These are phyloP conservation scores for Amblyopsis rosae DNA, from an alignment of 2,113 vertebrate genomes.

Conservation along the genomic window DNA sequence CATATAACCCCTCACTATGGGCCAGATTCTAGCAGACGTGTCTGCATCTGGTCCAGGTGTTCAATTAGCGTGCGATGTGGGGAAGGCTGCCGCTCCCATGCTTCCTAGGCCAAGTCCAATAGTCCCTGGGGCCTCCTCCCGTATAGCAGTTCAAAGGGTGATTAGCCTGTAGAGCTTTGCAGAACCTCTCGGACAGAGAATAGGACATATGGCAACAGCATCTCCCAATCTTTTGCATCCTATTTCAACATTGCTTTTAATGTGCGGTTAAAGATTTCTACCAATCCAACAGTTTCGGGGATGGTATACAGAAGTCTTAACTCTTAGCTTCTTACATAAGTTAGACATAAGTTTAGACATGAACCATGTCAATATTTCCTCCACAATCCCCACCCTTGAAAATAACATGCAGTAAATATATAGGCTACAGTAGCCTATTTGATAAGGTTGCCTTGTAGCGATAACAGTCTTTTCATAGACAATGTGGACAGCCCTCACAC, in stretches of 20 bases:
- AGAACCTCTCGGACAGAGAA: constrained; percentile 3
- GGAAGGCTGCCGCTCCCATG: neutral
- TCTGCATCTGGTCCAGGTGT: constrained; percentile 1
- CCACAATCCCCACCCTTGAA: neutral
- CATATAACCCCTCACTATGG: constrained; percentile 3
- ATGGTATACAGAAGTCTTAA: neutral
- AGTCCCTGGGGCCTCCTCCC: neutral
- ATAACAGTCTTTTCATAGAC: no score
- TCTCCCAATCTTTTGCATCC: neutral
- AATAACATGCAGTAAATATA: neutral
- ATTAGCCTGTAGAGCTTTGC: neutral
- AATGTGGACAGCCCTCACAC: no score
- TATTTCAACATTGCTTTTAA: neutral
- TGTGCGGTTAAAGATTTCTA: neutral
- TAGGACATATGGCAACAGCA: neutral
- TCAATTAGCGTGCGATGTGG: neutral
- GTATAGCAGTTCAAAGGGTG: neutral
- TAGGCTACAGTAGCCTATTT: no score
- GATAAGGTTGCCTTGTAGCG: no score
- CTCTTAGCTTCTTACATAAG: neutral
- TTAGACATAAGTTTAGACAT: neutral
- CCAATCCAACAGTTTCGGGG: neutral
- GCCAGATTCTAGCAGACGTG: neutral
- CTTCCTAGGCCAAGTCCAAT: constrained; percentile 10
- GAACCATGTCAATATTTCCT: neutral